Conservation (phyloP, 2,797 vertebrate genomes). For the Pangasius macronema region DNA sequence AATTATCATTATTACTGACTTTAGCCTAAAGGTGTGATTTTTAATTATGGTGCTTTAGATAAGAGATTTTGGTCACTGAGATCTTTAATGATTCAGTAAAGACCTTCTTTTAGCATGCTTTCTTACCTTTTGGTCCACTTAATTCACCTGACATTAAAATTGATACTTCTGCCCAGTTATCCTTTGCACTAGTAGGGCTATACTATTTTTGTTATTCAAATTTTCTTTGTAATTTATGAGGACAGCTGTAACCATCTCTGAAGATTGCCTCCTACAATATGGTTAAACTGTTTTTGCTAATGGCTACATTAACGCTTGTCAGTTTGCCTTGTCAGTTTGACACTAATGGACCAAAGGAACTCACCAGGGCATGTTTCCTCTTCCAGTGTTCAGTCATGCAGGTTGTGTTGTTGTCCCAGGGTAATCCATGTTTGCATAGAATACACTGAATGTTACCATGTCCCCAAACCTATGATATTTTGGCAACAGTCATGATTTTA, state of each 20-base stretch:
- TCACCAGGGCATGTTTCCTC: conserved; percentile 11
- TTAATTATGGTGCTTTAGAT: conserved; percentile 22
- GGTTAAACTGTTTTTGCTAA: neutral
- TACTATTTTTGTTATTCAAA: neutral
- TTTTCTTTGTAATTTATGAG: neutral
- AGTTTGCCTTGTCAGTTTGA: neutral
- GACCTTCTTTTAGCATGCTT: conserved; percentile 8
- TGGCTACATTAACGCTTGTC: conserved; percentile 10
- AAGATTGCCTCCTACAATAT: too few species aligned
- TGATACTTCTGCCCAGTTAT: neutral
- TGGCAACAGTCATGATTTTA: neutral
- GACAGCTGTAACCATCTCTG: neutral
- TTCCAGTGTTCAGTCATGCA: neutral
- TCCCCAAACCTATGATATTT: neutral
- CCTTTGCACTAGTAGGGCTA: too few species aligned
- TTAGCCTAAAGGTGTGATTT: conserved; percentile 39
- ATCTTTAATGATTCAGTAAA: conserved; percentile 27
- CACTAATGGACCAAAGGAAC: neutral
- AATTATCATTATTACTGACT: conserved; percentile 16
- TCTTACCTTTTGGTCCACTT: neutral
- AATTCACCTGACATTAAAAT: neutral
- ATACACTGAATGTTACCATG: neutral
- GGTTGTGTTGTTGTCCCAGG: neutral
- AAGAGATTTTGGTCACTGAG: conserved; percentile 22
- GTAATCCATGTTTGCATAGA: conserved; percentile 4